Evolutionary conservation across 2,888 invertebrate genomes (phyloP).

Genomic region (Punctoribates punctum): DNA sequence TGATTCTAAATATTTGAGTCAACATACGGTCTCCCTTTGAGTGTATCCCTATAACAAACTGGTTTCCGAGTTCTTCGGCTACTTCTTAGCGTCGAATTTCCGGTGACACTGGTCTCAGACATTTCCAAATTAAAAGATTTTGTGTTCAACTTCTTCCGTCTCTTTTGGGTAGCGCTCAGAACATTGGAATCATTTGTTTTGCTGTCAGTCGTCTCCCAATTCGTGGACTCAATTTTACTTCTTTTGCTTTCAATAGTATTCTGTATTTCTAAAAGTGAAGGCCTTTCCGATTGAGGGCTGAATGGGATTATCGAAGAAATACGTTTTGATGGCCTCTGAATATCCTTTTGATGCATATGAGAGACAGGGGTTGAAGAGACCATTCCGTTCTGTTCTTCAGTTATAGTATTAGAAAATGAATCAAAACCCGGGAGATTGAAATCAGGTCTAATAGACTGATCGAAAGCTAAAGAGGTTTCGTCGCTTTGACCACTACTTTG

Average conservation of each 20-base stretch:
- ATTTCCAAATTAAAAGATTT: neutral
- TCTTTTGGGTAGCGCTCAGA: neutral
- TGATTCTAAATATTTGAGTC: neutral
- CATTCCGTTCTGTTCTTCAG: neutral
- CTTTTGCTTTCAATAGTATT: neutral
- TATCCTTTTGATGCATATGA: neutral
- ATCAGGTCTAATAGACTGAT: neutral
- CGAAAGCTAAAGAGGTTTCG: neutral
- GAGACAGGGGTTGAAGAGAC: neutral
- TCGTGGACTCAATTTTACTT: neutral
- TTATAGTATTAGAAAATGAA: neutral
- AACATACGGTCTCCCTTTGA: neutral
- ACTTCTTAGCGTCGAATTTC: neutral
- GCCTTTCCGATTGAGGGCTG: neutral
- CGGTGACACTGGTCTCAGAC: neutral
- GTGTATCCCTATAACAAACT: constrained; percentile 8
- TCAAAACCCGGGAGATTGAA: neutral
- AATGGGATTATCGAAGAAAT: neutral
- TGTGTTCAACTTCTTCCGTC: neutral
- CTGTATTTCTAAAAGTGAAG: neutral
- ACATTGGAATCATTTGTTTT: neutral
- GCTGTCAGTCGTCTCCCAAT: neutral
- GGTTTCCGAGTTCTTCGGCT: constrained; percentile 9
- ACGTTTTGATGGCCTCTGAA: constrained; percentile 2
- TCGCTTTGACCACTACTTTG: neutral